Base-by-base conservation (phyloP, 2,113 vertebrate genomes). In the Hippolais icterina region DNA sequence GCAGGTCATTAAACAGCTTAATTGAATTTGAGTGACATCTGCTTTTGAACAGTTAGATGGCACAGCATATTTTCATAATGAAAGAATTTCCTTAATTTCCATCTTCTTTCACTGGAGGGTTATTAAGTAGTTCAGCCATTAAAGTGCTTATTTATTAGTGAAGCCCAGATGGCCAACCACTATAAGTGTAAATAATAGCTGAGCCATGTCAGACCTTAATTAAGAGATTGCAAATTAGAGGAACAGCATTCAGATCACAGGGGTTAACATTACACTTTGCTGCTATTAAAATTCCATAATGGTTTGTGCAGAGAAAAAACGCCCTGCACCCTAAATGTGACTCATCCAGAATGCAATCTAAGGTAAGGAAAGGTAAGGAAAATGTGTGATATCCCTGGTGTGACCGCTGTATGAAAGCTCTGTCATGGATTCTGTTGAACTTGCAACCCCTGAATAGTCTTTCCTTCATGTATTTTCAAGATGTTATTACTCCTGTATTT, bases 11-110 rank as follows among this genome's bases (percentile, higher is more conserved):
- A 93, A 96, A 87, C 63, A 72, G 87, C 66, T 80, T 95, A 94
- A 96, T 41, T 95, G 94, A 95, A 92, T 96, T 87, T 95, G 87
- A 95, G n/a, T 91, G 90, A 75, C 93, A 95, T 92, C 92, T 96
- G 94, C 61, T 96, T 95, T 94, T 87, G 68, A 91, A 84, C 84
- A 94, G 75, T 91, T 93, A 94, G 78, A 69, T 68, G 52, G 77
- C 54, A 75, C 82, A 83, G 57, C 66, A 52, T 89, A 86, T 95
- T 92, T 96, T 96, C 84, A 37, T 94, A 93, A 94, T 88, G 92
- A 93, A 91, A 86, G 63, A 90, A 93, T 64, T 93, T 41, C 71
- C 80, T 93, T 92, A 82, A 96, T 96, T 92, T 93, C 61, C 28
- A 47, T 82, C 52, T 91, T 81, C 75, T 90, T 84, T 89, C 63